Conservation (phyloP, 2,888 invertebrate genomes). For the Cataglyphis albicans region DNA sequence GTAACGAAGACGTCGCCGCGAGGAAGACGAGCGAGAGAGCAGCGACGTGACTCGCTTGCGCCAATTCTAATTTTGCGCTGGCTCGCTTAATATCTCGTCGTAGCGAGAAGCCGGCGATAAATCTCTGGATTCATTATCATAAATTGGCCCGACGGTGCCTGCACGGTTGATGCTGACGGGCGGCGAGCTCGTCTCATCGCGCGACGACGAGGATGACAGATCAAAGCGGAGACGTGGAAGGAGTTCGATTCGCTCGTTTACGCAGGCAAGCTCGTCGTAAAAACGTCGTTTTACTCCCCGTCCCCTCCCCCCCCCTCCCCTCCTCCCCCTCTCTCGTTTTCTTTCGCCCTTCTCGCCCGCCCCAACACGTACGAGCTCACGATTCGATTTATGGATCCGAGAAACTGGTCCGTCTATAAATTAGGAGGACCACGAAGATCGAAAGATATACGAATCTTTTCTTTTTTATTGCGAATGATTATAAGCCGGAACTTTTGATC, state of each 20-base stretch:
- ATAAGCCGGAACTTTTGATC: constrained; percentile 48
- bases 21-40: constrained; percentile 36
- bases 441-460: constrained; percentile 53
- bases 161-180: constrained; percentile 77
- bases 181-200: constrained; percentile 62
- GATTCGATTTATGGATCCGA: constrained; percentile 60
- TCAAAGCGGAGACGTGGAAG: constrained; percentile 78
- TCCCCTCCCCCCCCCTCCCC: neutral
- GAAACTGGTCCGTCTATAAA: constrained; percentile 57
- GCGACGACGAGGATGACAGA: constrained; percentile 76
- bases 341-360: constrained; percentile 35
- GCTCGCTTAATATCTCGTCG: constrained; percentile 81
- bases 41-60: constrained; percentile 67
- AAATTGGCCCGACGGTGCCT: constrained; percentile 79
- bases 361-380: constrained; percentile 30
- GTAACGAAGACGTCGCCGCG: constrained; percentile 66
- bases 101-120: constrained; percentile 81
- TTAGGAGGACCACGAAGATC: constrained; percentile 53
- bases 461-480: constrained; percentile 48
- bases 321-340: neutral
- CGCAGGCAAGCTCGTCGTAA: constrained; percentile 73
- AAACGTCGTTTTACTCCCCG: constrained; percentile 66
- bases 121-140: constrained; percentile 84
- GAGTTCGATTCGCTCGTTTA: constrained; percentile 79
- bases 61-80: constrained; percentile 82